These are phyloP conservation scores for Naso thynnoides DNA, from an alignment of 2,797 vertebrate genomes.

Conservation along the genomic window DNA sequence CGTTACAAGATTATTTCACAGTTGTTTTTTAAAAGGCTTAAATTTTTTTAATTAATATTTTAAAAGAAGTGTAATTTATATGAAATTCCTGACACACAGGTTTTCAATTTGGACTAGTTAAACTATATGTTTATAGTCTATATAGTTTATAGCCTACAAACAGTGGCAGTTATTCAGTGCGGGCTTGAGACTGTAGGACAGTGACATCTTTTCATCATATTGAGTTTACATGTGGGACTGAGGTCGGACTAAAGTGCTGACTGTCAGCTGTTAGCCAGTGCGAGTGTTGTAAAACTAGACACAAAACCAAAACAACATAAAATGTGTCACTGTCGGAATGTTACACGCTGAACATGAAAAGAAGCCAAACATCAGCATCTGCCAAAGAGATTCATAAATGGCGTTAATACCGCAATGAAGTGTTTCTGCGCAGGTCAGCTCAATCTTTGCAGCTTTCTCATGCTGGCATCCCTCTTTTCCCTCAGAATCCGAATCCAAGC, in stretches of 20 bases:
- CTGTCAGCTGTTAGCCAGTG: background rate
- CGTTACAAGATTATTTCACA: background rate
- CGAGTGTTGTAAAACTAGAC: background rate
- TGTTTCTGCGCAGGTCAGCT: slow-evolving; percentile 16
- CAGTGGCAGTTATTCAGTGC: background rate
- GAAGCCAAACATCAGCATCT: slow-evolving; percentile 1
- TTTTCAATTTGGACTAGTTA: background rate
- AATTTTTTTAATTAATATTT: background rate
- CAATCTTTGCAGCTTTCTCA: slow-evolving; percentile 23
- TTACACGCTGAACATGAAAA: background rate
- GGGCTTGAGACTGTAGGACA: background rate
- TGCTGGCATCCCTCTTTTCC: slow-evolving; percentile 2
- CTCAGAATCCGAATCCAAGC: slow-evolving; percentile 96
- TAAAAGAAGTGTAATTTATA: background rate
- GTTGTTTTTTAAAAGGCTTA: background rate
- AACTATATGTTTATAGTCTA: background rate
- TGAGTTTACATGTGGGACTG: background rate
- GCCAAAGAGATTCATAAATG: background rate
- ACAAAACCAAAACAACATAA: background rate
- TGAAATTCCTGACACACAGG: background rate
- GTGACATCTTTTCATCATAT: background rate
- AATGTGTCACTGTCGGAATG: background rate
- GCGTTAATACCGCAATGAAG: background rate
- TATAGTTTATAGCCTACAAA: background rate
- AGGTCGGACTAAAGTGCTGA: background rate